Conservation (phyloP, 2,888 invertebrate species). For the Acrobasis repandana region DNA sequence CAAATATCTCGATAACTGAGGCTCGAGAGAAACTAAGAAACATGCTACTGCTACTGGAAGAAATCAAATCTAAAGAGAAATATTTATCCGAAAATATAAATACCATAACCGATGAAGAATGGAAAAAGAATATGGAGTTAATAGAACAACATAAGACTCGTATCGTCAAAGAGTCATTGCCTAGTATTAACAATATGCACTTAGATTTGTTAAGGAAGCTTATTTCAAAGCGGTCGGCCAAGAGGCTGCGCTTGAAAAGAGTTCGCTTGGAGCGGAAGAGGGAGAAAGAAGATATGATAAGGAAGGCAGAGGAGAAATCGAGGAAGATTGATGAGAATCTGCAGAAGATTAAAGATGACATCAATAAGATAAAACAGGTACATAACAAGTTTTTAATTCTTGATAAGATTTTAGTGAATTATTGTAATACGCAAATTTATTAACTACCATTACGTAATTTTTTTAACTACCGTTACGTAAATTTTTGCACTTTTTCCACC, state of each 20-base stretch:
- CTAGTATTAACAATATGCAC: slow-evolving; percentile 63
- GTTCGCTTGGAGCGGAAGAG: slow-evolving; percentile 54
- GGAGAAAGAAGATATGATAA: slow-evolving; percentile 62
- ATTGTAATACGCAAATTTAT: too few relatives aligned
- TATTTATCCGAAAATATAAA: slow-evolving; percentile 68
- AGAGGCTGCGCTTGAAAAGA: slow-evolving; percentile 73
- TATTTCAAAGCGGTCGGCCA: slow-evolving; percentile 71
- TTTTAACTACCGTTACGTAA: too few relatives aligned
- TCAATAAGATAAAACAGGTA: slow-evolving; percentile 84
- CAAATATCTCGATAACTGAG: slow-evolving; percentile 45
- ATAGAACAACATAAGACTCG: slow-evolving; percentile 71
- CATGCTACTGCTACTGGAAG: slow-evolving; percentile 43
- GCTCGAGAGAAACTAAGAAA: slow-evolving; percentile 45
- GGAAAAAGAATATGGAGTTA: slow-evolving; percentile 77
- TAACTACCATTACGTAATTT: too few relatives aligned
- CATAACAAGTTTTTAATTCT: background rate
- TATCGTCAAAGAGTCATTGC: slow-evolving; percentile 63
- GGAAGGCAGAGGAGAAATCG: slow-evolving; percentile 76
- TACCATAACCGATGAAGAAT: slow-evolving; percentile 76
- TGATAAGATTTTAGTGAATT: background rate
- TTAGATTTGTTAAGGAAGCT: slow-evolving; percentile 64
- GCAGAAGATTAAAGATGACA: slow-evolving; percentile 84
- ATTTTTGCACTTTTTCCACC: too few relatives aligned
- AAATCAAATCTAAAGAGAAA: slow-evolving; percentile 57
- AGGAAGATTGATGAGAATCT: slow-evolving; percentile 86